These are phyloP conservation scores for Pterostichus niger DNA, from an alignment of 2,888 invertebrate genomes.

Conservation along the genomic window DNA sequence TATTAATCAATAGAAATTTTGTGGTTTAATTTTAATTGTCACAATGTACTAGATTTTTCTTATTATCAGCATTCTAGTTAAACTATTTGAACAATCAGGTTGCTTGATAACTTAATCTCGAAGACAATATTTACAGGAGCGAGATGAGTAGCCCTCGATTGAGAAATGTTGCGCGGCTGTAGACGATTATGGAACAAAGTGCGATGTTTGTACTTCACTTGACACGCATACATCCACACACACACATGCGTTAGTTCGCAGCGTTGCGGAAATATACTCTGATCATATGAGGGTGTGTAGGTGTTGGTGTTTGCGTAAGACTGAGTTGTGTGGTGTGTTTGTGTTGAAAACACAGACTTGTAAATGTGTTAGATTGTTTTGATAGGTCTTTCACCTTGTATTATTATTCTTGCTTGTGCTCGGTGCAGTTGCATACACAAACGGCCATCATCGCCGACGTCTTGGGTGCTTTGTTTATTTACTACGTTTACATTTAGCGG, in stretches of 20 bases:
- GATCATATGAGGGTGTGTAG: constrained; percentile 19
- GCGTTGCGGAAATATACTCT: constrained; percentile 55
- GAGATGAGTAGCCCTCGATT: constrained; percentile 54
- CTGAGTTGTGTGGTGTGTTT: constrained; percentile 48
- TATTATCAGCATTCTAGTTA: background rate
- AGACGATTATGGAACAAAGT: constrained; percentile 55
- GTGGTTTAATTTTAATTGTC: no score
- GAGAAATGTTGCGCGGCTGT: constrained; percentile 30
- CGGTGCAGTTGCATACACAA: constrained; percentile 55
- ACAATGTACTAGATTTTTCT: no score
- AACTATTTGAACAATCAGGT: constrained; percentile 18
- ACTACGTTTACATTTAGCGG: constrained; percentile 44
- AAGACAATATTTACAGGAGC: constrained; percentile 39
- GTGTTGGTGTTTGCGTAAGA: constrained; percentile 51
- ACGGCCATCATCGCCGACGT: constrained; percentile 45
- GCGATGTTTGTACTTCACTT: constrained; percentile 57
- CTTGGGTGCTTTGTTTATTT: constrained; percentile 58
- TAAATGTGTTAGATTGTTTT: constrained; percentile 64
- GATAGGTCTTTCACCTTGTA: constrained; percentile 66
- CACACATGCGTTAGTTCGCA: constrained; percentile 37
- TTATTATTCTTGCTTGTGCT: constrained; percentile 60
- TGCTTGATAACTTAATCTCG: constrained; percentile 50
- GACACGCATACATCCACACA: constrained; percentile 45
- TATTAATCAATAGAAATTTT: no score
- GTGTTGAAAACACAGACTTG: constrained; percentile 57